These are phyloP conservation scores for Hippasteria phrygiana DNA, from an alignment of 53 echinoderm and acorn worm genomes.

Conservation along the genomic window DNA sequence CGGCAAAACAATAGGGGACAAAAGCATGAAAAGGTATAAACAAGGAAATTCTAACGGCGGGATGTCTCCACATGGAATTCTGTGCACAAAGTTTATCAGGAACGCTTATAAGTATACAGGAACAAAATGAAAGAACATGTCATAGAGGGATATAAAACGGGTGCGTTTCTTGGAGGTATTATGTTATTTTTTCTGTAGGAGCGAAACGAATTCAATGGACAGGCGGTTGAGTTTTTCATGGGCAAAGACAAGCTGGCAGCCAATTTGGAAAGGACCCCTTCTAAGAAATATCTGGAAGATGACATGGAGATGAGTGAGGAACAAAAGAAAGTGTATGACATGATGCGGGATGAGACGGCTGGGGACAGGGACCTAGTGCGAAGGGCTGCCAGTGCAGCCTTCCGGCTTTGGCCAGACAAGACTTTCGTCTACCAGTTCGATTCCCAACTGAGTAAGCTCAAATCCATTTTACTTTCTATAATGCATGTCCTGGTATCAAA, in stretches of 20 bases:
- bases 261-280: constrained; percentile 18
- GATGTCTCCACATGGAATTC: no score
- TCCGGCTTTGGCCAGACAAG: constrained; percentile 3
- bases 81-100: no score
- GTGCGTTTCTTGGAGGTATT: background rate
- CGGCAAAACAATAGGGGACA: no score
- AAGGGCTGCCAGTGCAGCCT: background rate
- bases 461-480: no score
- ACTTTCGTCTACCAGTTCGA: constrained; percentile 17
- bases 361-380: constrained; percentile 17
- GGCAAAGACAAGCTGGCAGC: background rate
- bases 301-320: constrained; percentile 3
- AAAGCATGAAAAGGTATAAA: no score
- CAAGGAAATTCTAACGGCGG: no score
- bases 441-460: background rate
- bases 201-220: constrained; percentile 16
- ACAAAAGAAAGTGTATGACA: constrained; percentile 1
- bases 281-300: constrained; percentile 1
- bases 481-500: no score
- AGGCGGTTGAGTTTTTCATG: constrained; percentile 9
- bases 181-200: background rate
- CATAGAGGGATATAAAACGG: no score
- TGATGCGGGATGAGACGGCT: constrained; percentile 15
- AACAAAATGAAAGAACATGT: no score
- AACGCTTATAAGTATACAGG: no score